A percentile compares a stretch with the other conserved stretches of the same genome.
Evolutionary conservation across 2,113 vertebrate species (phyloP).

Genomic region (Elanus axillaris): DNA sequence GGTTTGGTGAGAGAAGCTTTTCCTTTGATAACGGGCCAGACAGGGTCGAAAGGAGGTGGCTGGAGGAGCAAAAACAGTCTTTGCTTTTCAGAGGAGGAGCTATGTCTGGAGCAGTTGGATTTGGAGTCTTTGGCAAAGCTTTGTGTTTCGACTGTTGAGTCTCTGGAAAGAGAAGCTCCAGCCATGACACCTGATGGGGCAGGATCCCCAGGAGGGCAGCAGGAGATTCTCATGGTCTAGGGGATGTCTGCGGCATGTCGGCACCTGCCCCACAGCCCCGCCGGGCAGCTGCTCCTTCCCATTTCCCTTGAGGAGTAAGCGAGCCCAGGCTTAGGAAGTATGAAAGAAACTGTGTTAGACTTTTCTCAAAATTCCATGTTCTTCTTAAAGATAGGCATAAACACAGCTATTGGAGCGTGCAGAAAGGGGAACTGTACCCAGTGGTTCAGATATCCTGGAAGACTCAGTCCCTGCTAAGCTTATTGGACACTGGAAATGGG

Average conservation of each 20-base stretch:
- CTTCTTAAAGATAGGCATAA: not conserved
- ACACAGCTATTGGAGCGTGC: rapidly evolving
- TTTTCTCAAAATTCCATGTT: not conserved
- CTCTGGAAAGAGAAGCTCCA: not conserved
- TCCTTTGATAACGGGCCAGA: slow-evolving; percentile 16
- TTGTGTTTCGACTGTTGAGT: not conserved
- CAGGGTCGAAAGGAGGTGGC: not conserved
- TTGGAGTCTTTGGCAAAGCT: not conserved
- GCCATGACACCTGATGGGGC: rapidly evolving
- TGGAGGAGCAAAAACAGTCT: not conserved
- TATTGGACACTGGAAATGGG: not conserved
- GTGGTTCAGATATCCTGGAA: not conserved
- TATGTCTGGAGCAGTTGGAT: not conserved
- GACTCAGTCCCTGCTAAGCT: not conserved
- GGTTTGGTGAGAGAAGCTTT: not conserved
- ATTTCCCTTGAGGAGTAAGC: not conserved
- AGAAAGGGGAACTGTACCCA: not conserved
- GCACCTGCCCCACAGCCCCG: not conserved
- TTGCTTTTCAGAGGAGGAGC: not conserved
- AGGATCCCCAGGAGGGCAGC: not conserved
- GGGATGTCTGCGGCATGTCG: rapidly evolving
- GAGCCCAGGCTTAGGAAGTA: not conserved
- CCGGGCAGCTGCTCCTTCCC: not conserved
- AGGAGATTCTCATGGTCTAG: rapidly evolving
- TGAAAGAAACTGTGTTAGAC: not conserved